phyloP scores from a whole-genome alignment of 2,113 vertebrate species.

The Triplophysa dalaica region DNA sequence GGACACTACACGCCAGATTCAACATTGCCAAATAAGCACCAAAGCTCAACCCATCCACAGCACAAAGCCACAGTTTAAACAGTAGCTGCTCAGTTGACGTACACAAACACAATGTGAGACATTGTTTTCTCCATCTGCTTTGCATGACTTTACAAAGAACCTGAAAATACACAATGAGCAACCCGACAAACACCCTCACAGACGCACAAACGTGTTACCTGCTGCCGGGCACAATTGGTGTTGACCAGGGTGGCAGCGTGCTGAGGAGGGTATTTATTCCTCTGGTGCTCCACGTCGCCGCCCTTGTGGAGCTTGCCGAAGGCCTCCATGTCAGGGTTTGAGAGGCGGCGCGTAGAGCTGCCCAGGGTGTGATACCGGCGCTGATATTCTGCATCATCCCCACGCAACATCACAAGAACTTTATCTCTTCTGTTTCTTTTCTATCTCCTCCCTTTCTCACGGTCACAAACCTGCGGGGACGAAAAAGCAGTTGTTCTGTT shows the following conservation, averaged over 20 bases:
- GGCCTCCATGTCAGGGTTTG: slow-evolving; percentile 90
- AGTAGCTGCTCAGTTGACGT: background rate
- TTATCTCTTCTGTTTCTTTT: background rate
- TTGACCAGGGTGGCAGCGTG: slow-evolving; percentile 55
- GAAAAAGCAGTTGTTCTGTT: background rate
- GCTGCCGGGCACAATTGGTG: slow-evolving; percentile 53
- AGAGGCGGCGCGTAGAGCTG: slow-evolving; percentile 85
- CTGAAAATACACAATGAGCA: background rate
- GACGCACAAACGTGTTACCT: slow-evolving; percentile 16
- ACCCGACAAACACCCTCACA: background rate
- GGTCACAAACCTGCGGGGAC: background rate
- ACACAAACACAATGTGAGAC: background rate
- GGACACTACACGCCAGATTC: background rate
- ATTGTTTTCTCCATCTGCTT: background rate
- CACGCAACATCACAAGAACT: slow-evolving; percentile 84
- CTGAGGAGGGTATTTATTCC: slow-evolving; percentile 85
- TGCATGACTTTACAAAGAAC: too few species aligned
- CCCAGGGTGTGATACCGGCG: slow-evolving; percentile 92
- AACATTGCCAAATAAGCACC: background rate
- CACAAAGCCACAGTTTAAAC: background rate
- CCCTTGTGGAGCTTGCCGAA: slow-evolving; percentile 90
- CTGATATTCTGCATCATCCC: slow-evolving; percentile 93
- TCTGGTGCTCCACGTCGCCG: slow-evolving; percentile 87
- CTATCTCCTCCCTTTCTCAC: background rate
- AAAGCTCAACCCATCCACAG: background rate